phyloP scores from a whole-genome alignment of 2,113 vertebrate genomes.

The Ellobius talpinus region DNA sequence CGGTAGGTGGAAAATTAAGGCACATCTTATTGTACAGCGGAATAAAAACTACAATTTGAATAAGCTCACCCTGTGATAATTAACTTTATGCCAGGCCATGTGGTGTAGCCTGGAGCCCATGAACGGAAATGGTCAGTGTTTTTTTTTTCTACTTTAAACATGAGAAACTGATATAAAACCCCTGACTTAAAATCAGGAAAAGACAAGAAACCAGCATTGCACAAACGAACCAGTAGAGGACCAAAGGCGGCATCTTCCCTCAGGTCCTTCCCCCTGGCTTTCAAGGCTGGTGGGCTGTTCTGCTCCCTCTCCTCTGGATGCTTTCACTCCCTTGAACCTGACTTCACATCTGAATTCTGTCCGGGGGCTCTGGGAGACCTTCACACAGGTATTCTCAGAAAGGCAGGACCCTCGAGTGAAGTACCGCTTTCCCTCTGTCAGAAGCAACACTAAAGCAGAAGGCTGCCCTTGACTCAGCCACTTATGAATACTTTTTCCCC shows the following conservation, averaged over 20 bases:
- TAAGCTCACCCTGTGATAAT: not conserved
- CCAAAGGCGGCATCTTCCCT: not conserved
- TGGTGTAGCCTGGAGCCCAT: no score
- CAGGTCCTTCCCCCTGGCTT: no score
- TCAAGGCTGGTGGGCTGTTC: not conserved
- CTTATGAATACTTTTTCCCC: not conserved
- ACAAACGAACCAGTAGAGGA: not conserved
- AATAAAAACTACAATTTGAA: not conserved
- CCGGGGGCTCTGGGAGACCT: not conserved
- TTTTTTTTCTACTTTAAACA: not conserved
- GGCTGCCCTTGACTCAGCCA: accelerated
- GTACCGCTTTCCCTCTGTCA: not conserved
- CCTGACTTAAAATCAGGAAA: not conserved
- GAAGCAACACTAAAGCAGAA: not conserved
- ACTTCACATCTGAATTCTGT: not conserved
- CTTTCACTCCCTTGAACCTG: not conserved
- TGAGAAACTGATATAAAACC: not conserved
- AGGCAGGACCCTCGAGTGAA: not conserved
- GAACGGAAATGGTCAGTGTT: not conserved
- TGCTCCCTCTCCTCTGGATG: no score
- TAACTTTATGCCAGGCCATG: not conserved
- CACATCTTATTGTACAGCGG: not conserved
- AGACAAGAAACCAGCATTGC: not conserved
- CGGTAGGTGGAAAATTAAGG: not conserved
- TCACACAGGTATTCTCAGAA: not conserved